Percentiles rank a stretch among this genome's conserved stretches.
phyloP scores from a whole-genome alignment of 2,888 invertebrate species.

The Andrena praecox region DNA sequence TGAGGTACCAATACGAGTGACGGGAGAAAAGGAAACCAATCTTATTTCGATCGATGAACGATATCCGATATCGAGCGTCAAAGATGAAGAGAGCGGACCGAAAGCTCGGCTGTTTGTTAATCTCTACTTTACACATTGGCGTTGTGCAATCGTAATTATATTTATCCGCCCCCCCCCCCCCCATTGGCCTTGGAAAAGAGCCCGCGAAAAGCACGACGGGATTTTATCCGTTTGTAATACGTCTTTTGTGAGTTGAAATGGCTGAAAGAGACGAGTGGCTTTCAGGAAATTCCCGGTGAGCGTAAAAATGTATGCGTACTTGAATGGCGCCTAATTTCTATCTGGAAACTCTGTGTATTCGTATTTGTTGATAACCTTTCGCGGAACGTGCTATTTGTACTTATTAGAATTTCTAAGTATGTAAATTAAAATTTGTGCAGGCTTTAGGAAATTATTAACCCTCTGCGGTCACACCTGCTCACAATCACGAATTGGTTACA shows the following conservation, averaged over 20 bases:
- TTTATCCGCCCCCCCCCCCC: neutral
- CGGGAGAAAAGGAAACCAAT: neutral
- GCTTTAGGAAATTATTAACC: no score
- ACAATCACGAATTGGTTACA: no score
- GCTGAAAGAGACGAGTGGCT: slow-evolving; percentile 24
- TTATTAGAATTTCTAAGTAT: neutral
- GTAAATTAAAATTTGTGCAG: no score
- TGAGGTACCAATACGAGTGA: neutral
- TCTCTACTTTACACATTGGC: slow-evolving; percentile 32
- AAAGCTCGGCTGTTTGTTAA: slow-evolving; percentile 50
- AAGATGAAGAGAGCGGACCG: slow-evolving; percentile 24
- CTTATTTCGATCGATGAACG: slow-evolving; percentile 44
- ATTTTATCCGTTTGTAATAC: slow-evolving; percentile 57
- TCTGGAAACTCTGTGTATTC: neutral
- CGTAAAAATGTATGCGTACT: slow-evolving; percentile 20
- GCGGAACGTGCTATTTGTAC: neutral
- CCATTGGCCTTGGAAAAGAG: slow-evolving; percentile 14
- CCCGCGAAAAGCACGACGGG: slow-evolving; percentile 41
- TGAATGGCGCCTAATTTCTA: slow-evolving; percentile 23
- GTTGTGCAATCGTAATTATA: slow-evolving; percentile 56
- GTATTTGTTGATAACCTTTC: neutral
- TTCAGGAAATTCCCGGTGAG: slow-evolving; percentile 22
- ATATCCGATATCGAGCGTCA: slow-evolving; percentile 46
- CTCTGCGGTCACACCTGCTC: no score
- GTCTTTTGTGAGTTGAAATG: slow-evolving; percentile 52